Evolutionary conservation across 1,140 invertebrate species (phyloP).

Genomic region (Sminthurides bifidus): DNA sequence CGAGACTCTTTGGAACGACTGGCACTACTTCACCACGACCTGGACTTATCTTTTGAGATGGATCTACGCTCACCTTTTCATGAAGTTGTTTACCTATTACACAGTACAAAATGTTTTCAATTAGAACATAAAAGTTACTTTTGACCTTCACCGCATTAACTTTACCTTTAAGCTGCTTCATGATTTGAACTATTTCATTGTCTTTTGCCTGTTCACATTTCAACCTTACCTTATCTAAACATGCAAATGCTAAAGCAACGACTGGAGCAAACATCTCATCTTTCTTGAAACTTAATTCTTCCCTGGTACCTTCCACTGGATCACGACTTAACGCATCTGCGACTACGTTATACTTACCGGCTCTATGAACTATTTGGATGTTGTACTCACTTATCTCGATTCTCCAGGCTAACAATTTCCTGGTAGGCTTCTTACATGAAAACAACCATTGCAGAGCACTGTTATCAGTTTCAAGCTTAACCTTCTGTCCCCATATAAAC

Average conservation of each 20-base stretch:
- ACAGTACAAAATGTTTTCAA: neutral
- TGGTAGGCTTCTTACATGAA: neutral
- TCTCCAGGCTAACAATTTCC: conserved; percentile 24
- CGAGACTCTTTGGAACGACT: neutral
- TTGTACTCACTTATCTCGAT: conserved; percentile 20
- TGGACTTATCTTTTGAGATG: neutral
- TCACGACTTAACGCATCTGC: conserved; percentile 18
- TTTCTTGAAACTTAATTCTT: too few species aligned
- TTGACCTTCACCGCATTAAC: neutral
- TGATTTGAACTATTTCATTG: neutral
- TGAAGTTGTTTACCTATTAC: too few species aligned
- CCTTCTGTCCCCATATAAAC: conserved; percentile 12
- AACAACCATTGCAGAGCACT: conserved; percentile 13
- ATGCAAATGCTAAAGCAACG: neutral
- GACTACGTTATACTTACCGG: conserved; percentile 29
- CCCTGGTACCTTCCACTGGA: too few species aligned
- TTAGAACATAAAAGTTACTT: neutral
- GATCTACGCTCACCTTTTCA: too few species aligned
- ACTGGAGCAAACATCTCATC: conserved; percentile 1
- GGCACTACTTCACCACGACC: neutral
- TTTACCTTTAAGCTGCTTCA: neutral
- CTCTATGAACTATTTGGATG: conserved; percentile 31
- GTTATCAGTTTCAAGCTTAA: conserved; percentile 16
- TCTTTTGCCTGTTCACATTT: neutral
- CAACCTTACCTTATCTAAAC: neutral